phyloP scores from a whole-genome alignment of 2,888 invertebrate genomes.

The Eupithecia insigniata region DNA sequence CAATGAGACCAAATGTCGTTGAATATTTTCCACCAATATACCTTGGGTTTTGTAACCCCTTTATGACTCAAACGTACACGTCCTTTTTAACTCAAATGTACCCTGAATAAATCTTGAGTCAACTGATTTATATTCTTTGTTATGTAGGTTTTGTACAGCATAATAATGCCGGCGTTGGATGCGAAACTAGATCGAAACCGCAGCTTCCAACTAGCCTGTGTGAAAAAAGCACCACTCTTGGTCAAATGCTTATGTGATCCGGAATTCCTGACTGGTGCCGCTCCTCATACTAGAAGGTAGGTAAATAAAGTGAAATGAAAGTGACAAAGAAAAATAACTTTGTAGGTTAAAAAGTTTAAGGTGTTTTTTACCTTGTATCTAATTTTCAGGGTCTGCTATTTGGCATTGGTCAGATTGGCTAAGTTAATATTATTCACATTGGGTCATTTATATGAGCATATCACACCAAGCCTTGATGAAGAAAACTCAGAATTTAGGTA shows the following conservation, averaged over 20 bases:
- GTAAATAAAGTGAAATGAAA: not conserved
- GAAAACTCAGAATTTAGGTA: slow-evolving; percentile 74
- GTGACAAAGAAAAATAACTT: not conserved
- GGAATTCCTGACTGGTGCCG: slow-evolving; percentile 78
- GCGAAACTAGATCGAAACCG: slow-evolving; percentile 88
- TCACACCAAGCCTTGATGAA: slow-evolving; percentile 80
- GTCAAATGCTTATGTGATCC: slow-evolving; percentile 78
- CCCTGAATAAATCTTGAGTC: not conserved
- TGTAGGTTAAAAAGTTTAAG: not conserved
- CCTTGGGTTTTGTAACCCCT: too few species aligned
- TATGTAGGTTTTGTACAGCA: slow-evolving; percentile 90
- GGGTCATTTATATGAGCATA: slow-evolving; percentile 90
- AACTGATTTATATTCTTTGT: slow-evolving; percentile 10
- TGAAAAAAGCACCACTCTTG: slow-evolving; percentile 82
- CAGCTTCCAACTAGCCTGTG: slow-evolving; percentile 85
- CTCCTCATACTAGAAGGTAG: slow-evolving; percentile 78
- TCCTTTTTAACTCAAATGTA: not conserved
- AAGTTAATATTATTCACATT: slow-evolving; percentile 95
- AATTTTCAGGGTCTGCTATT: slow-evolving; percentile 90
- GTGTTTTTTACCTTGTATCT: slow-evolving; percentile 6
- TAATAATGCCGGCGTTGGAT: slow-evolving; percentile 95
- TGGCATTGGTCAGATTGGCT: slow-evolving; percentile 93
- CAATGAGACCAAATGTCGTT: too few species aligned
- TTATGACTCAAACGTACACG: too few species aligned
- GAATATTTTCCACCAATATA: too few species aligned